A percentile compares a stretch with the other conserved stretches of the same genome.
Conservation (phyloP, 2,113 vertebrate species). For the Microcebus ravelobensis region DNA sequence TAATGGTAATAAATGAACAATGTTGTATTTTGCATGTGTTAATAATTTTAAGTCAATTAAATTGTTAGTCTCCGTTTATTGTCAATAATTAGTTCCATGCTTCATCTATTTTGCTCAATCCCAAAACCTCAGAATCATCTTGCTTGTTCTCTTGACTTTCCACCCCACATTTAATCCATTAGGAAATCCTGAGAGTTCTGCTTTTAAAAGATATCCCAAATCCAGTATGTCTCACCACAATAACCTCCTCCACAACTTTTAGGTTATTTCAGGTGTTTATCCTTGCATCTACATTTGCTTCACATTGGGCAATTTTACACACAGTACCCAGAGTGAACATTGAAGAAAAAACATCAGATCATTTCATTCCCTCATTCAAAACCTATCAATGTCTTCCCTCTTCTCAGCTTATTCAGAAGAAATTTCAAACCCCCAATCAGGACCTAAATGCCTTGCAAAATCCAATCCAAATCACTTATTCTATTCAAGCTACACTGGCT, state of each 20-base stretch:
- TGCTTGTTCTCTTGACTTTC: neutral
- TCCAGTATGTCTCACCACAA: neutral
- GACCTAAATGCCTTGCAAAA: neutral
- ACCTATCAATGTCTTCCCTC: neutral
- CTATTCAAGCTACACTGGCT: neutral
- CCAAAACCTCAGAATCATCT: neutral
- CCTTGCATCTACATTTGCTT: neutral
- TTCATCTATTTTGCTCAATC: neutral
- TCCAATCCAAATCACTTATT: neutral
- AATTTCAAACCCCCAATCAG: neutral
- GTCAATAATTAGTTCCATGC: neutral
- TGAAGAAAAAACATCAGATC: neutral
- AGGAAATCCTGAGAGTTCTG: neutral
- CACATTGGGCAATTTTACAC: neutral
- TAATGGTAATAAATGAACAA: neutral
- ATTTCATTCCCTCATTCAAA: neutral
- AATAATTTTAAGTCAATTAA: slow-evolving; percentile 17
- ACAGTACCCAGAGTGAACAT: neutral
- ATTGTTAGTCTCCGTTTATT: neutral
- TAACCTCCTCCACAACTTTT: neutral
- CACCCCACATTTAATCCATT: neutral
- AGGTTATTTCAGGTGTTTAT: neutral
- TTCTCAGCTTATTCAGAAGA: neutral
- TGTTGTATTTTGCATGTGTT: neutral
- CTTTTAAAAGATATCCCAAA: neutral